Evolutionary conservation across 2,888 invertebrate species (phyloP).

Genomic region (Omphaloscelis lunosa): DNA sequence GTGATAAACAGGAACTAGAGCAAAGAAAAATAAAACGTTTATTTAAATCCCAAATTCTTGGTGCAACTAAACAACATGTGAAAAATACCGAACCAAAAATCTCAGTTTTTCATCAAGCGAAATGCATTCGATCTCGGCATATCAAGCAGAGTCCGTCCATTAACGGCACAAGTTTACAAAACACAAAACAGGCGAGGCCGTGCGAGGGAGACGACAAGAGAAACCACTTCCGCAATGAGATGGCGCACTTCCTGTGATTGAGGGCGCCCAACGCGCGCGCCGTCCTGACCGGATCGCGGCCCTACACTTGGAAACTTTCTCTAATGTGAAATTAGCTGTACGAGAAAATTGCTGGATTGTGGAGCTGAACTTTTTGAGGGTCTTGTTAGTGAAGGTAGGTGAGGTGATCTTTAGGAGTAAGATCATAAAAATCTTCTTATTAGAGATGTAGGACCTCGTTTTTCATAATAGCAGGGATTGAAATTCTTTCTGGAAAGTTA

Average conservation of each 20-base stretch:
- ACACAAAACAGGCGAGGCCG: conserved; percentile 72
- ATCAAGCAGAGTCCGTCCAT: conserved; percentile 82
- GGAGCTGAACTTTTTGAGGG: conserved; percentile 41
- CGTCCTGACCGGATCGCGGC: conserved; percentile 66
- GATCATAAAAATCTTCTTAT: conserved; percentile 7
- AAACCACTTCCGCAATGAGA: conserved; percentile 91
- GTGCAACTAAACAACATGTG: no score
- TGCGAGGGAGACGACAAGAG: conserved; percentile 84
- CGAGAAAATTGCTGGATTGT: conserved; percentile 62
- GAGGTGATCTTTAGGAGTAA: conserved; percentile 20
- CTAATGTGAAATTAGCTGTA: conserved; percentile 70
- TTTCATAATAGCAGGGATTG: not conserved
- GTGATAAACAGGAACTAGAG: not conserved
- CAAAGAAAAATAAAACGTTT: not conserved
- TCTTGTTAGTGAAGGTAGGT: conserved; percentile 34
- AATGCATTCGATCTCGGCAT: conserved; percentile 83
- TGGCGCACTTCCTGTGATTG: conserved; percentile 91
- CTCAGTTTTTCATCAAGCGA: conserved; percentile 77
- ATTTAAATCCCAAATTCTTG: not conserved
- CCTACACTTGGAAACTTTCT: conserved; percentile 66
- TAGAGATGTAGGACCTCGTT: no score
- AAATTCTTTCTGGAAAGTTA: not conserved
- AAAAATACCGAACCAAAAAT: conserved; percentile 37
- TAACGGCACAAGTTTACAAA: conserved; percentile 84
- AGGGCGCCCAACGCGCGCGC: conserved; percentile 76